Evolutionary conservation across 2,797 vertebrate species (phyloP).

Genomic region (Acanthurus leucopareius): DNA sequence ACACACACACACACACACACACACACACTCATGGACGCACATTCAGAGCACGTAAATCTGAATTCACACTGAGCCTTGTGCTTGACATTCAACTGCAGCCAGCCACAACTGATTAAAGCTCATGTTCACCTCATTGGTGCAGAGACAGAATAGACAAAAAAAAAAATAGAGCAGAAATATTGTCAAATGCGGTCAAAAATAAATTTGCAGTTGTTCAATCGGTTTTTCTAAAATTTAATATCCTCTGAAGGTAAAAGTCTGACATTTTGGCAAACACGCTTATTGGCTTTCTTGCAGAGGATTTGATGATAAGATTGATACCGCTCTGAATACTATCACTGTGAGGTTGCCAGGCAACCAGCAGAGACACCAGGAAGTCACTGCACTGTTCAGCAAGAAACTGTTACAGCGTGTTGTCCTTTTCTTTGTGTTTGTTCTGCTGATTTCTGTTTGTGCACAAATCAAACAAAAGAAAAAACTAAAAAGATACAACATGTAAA

Average conservation of each 20-base stretch:
- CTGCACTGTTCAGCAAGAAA: conserved; percentile 21
- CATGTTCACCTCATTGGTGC: conserved; percentile 52
- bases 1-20: conserved; percentile 27
- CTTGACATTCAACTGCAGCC: conserved; percentile 74
- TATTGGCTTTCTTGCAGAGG: conserved; percentile 12
- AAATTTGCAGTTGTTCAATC: conserved; percentile 9
- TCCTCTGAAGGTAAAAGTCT: conserved; percentile 16
- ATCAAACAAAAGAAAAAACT: neutral
- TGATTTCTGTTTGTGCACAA: conserved; percentile 5
- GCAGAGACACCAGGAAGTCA: conserved; percentile 28
- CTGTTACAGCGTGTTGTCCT: neutral
- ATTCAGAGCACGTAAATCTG: conserved; percentile 73
- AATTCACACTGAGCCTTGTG: conserved; percentile 66
- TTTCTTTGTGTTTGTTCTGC: neutral
- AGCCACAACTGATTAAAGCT: conserved; percentile 65
- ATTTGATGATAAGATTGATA: conserved; percentile 36
- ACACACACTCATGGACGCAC: conserved; percentile 50
- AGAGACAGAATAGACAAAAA: conserved; percentile 30
- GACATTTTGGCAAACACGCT: too few species aligned
- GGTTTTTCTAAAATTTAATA: conserved; percentile 4
- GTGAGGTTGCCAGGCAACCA: conserved; percentile 56
- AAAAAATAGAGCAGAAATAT: conserved; percentile 1
- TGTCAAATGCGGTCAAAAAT: neutral
- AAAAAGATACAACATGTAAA: conserved; percentile 5
- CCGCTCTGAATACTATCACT: conserved; percentile 10